Conservation (phyloP, 2,888 invertebrate species). For the Pristionchus entomophagus region DNA sequence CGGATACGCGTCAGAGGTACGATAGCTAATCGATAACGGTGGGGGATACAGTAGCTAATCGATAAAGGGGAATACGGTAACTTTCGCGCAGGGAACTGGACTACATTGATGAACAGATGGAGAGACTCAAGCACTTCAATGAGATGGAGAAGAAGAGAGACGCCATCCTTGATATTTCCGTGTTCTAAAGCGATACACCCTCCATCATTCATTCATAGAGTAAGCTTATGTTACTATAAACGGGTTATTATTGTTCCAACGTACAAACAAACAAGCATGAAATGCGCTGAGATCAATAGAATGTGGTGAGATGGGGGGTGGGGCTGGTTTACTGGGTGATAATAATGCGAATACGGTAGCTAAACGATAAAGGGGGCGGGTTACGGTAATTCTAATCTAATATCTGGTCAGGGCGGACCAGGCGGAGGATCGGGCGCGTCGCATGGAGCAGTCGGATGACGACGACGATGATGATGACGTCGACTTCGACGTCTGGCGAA, state of each 20-base stretch:
- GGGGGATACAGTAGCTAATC: no score
- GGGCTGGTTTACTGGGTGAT: background rate
- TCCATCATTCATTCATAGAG: background rate
- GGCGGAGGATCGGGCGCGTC: no score
- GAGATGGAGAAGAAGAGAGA: conserved; percentile 56
- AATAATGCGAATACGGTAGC: background rate
- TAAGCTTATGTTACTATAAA: background rate
- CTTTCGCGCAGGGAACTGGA: conserved; percentile 52
- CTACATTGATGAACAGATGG: conserved; percentile 65
- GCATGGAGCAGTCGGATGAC: conserved; percentile 50
- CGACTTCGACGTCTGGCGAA: conserved; percentile 51
- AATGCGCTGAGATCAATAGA: background rate
- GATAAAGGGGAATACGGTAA: no score
- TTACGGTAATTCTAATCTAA: no score
- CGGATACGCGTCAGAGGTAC: conserved; percentile 53
- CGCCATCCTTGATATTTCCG: conserved; percentile 35
- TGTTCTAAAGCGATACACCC: no score
- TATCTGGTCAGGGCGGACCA: background rate
- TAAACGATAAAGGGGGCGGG: background rate
- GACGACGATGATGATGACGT: conserved; percentile 51
- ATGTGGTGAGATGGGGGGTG: background rate
- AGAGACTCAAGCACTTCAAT: conserved; percentile 57
- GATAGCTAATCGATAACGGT: no score
- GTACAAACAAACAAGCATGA: background rate
- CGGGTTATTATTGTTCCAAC: background rate